Conservation (phyloP, 1,140 invertebrate species). For the Sitobion miscanthi region DNA sequence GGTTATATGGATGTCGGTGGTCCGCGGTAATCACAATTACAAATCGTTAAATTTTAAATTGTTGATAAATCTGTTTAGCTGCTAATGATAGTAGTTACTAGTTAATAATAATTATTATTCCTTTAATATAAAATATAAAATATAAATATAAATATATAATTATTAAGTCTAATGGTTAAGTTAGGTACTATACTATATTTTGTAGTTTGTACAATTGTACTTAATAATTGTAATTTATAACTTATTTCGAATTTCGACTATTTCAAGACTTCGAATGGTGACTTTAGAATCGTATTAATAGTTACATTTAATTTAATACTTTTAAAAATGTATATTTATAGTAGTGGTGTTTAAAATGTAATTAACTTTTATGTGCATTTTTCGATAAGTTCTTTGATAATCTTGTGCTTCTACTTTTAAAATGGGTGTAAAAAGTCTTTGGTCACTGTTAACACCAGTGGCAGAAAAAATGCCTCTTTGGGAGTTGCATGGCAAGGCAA, state of each 20-base stretch:
- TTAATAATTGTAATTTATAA: no score
- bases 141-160: no score
- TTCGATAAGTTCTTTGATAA: background rate
- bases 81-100: no score
- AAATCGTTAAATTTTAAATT: no score
- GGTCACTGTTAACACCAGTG: slow-evolving; percentile 75
- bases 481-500: slow-evolving; percentile 75
- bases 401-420: background rate
- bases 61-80: no score
- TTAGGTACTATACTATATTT: no score
- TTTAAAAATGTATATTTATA: background rate
- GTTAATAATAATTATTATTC: no score
- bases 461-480: slow-evolving; percentile 75
- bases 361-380: background rate
- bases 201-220: no score
- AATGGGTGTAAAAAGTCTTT: slow-evolving; percentile 84
- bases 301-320: background rate
- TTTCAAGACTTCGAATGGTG: background rate
- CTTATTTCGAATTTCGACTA: background rate
- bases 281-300: background rate
- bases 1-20: no score
- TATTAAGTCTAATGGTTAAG: no score
- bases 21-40: no score
- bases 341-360: background rate
- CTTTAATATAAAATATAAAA: no score